phyloP scores from a whole-genome alignment of 1,140 invertebrate species.

The Philotrypesis tridentata region DNA sequence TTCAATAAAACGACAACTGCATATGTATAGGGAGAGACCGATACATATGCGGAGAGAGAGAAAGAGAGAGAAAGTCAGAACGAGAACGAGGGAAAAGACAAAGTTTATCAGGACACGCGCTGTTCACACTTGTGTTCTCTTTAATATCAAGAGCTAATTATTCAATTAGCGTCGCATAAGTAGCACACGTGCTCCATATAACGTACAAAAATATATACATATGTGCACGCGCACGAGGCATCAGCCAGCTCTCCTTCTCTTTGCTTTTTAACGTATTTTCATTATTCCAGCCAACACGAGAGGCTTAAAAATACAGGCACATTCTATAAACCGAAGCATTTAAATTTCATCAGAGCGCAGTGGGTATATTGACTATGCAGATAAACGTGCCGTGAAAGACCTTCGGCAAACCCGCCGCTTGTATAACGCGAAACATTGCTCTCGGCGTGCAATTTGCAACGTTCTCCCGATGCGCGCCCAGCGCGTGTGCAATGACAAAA shows the following conservation, averaged over 20 bases:
- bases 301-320: too few relatives aligned
- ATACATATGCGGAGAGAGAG: too few relatives aligned
- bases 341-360: too few relatives aligned
- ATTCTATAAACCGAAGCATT: too few relatives aligned
- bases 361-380: too few relatives aligned
- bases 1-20: neutral
- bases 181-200: constrained; percentile 12
- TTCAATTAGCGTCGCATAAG: constrained; percentile 57
- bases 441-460: neutral
- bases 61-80: too few relatives aligned
- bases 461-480: neutral
- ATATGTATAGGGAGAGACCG: too few relatives aligned
- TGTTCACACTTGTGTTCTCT: constrained; percentile 42
- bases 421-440: neutral
- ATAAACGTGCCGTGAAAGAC: neutral
- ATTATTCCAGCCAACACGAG: too few relatives aligned
- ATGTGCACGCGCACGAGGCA: neutral
- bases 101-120: constrained; percentile 41
- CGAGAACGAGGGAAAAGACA: neutral
- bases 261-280: neutral
- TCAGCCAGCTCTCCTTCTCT: neutral
- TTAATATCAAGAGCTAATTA: constrained; percentile 61
- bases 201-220: neutral
- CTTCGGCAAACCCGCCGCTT: neutral
- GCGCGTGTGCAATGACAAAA: too few relatives aligned